Base-by-base conservation (phyloP, 2,113 vertebrate genomes). In the Triplophysa tibetana region DNA sequence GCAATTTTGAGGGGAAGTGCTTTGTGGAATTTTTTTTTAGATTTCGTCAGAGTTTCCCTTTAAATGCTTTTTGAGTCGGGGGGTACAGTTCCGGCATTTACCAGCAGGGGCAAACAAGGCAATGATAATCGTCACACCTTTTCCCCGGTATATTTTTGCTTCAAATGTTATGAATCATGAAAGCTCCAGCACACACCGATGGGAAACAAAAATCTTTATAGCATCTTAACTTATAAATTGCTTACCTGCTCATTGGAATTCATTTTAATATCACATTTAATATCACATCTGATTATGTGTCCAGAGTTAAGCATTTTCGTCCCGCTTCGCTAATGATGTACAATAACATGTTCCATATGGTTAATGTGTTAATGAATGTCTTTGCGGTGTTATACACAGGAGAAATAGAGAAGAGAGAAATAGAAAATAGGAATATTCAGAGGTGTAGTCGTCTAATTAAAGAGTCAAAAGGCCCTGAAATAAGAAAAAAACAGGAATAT, bases 371-470 rank as follows among this genome's bases (percentile, higher is more conserved):
- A n/a, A n/a, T 76, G 62, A 76, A 50, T 54, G 62, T 66, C 45
- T 65, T 48, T 75, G 24, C 56, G 23, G 0, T 77, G 45, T 50
- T 65, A 76, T 50, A 75, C 73, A 63, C 73, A 45, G 19, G 73
- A 63, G 73, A 63, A 75, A 14, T 19, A 43, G 43, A 63, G 24
- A 16, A 70, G 19, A 43, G 43, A 48, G 50, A 16, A 70, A 26
- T 48, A 70, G 23, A 70, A 73, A 41, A 86, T 79, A 16, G 17
- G 74, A 54, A 79, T 83, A 84, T 83, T 87, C 86, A 88, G 75
- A 74, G 58, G 66, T 69, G 66, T 68, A 83, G 79, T 33, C 73
- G 86, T 83, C 75, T 43, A 77, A 74, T 88, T 17, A 78, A 45
- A 48, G 60, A 10, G 62, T 38, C 33, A 45, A 19, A 14, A 11